Conservation (phyloP, 2,888 invertebrate species). For the Drosophila birchii region DNA sequence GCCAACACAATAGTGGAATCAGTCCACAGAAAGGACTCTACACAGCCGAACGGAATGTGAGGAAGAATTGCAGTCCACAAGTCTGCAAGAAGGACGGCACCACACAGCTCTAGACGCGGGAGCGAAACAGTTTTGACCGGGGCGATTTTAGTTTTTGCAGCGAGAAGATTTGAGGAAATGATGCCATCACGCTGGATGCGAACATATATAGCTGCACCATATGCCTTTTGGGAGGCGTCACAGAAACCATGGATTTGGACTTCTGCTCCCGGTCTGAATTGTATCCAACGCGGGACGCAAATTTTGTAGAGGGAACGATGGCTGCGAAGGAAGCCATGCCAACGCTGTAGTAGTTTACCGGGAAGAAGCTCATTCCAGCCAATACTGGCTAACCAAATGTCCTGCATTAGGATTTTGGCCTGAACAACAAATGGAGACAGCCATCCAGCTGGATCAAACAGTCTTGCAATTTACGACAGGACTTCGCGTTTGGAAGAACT, state of each 20-base stretch:
- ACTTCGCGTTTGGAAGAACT: no score
- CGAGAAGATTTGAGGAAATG: neutral
- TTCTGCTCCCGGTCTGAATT: no score
- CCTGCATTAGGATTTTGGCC: neutral
- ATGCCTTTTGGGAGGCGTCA: no score
- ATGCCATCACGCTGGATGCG: no score
- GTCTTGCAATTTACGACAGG: neutral
- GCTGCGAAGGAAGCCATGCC: neutral
- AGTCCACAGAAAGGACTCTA: neutral
- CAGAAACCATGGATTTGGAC: no score
- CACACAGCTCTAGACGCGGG: neutral
- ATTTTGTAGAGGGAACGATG: no score
- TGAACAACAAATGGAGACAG: neutral
- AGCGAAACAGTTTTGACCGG: neutral
- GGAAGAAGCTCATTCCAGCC: no score
- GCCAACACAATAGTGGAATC: neutral
- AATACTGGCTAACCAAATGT: neutral
- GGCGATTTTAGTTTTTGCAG: neutral
- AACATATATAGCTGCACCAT: no score
- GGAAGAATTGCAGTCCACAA: no score
- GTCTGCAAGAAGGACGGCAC: neutral
- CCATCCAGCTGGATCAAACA: neutral
- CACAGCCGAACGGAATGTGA: neutral
- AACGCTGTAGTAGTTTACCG: neutral
- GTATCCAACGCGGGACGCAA: no score